A percentile compares a stretch with the other conserved stretches of the same genome.
Conservation (phyloP, 2,797 vertebrate species). For the Dicrostonyx torquatus region DNA sequence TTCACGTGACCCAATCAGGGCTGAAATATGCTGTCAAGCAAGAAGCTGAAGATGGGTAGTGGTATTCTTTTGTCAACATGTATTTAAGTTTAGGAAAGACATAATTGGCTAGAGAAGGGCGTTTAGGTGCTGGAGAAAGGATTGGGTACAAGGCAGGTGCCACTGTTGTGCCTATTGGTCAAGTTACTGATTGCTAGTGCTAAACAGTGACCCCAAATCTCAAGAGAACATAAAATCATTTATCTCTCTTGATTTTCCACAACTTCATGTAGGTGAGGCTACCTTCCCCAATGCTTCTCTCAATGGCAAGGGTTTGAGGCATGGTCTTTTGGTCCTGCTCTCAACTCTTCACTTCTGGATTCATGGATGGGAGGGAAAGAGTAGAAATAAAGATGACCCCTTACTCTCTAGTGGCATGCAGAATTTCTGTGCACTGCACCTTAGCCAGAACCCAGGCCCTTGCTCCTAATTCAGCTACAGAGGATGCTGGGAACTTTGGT, state of each 20-base stretch:
- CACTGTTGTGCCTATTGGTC: background rate
- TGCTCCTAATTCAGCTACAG: background rate
- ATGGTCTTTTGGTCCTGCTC: background rate
- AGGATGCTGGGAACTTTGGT: background rate
- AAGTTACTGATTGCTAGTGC: background rate
- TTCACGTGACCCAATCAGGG: background rate
- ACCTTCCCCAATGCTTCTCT: background rate
- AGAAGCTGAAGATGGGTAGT: background rate
- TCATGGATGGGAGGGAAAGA: background rate
- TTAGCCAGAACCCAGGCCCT: background rate
- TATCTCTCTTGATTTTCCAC: background rate
- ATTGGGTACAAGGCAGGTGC: background rate
- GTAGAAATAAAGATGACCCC: background rate
- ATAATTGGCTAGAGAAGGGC: background rate
- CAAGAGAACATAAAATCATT: background rate
- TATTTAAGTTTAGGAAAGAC: background rate
- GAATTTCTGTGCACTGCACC: background rate
- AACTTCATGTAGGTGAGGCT: background rate
- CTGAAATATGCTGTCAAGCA: background rate
- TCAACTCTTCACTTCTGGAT: background rate
- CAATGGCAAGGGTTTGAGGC: background rate
- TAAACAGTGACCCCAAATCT: background rate
- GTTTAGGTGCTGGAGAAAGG: background rate
- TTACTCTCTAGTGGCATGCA: background rate
- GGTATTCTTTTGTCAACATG: background rate